Percentiles rank a stretch among this genome's conserved stretches.
Evolutionary conservation across 2,797 vertebrate genomes (phyloP).

Genomic region (Oreortyx pictus): DNA sequence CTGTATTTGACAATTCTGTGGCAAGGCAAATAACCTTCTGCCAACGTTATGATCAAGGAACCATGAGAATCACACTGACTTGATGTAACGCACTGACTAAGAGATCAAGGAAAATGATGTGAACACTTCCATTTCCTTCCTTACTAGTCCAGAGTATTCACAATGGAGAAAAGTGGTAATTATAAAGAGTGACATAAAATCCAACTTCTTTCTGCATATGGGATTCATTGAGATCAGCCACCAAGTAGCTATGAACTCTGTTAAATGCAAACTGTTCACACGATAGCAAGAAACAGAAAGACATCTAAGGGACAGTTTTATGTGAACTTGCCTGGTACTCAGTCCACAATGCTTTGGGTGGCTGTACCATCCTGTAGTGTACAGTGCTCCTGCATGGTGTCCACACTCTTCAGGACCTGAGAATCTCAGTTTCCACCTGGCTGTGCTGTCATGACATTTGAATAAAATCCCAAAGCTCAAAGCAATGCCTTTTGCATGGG

Average conservation of each 20-base stretch:
- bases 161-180: rapidly evolving
- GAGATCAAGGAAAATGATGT: not conserved
- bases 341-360: not conserved
- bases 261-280: not conserved
- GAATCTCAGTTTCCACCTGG: not conserved
- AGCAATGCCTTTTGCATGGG: slow-evolving; percentile 8
- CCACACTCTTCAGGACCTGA: not conserved
- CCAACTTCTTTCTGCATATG: not conserved
- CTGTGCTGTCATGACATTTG: not conserved
- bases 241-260: not conserved
- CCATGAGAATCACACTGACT: rapidly evolving
- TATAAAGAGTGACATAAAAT: not conserved
- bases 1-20: not conserved
- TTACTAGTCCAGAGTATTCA: not conserved
- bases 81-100: not conserved
- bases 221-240: not conserved
- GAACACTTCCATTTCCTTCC: not conserved
- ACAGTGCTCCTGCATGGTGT: not conserved
- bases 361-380: rapidly evolving
- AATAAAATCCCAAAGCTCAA: slow-evolving; percentile 5
- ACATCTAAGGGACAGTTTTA: not conserved
- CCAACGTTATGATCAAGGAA: not conserved
- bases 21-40: not conserved
- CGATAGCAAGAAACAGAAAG: not conserved
- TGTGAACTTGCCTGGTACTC: not conserved